These are phyloP conservation scores for Pachymerium ferrugineum DNA, from an alignment of 2,888 invertebrate species.

Conservation along the genomic window DNA sequence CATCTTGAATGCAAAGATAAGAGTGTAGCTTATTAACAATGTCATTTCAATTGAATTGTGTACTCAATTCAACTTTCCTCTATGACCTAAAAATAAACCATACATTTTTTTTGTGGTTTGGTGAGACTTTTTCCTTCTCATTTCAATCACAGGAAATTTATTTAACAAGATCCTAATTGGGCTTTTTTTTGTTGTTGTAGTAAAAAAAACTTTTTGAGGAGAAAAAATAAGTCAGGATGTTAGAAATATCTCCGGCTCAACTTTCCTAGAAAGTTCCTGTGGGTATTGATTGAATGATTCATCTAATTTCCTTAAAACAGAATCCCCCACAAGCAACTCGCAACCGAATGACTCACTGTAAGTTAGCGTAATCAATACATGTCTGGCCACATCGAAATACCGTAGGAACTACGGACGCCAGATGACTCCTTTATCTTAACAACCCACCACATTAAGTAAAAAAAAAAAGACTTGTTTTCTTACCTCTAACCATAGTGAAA, in stretches of 20 bases:
- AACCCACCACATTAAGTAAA: no score
- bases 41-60: no score
- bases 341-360: background rate
- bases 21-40: background rate
- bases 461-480: background rate
- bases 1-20: background rate
- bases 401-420: no score
- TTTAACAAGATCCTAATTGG: no score
- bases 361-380: background rate
- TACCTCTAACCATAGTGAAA: constrained; percentile 6
- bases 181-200: no score
- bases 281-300: background rate
- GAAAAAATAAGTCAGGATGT: background rate
- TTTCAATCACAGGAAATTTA: no score
- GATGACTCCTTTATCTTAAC: no score
- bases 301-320: background rate
- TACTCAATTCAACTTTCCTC: background rate
- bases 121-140: no score
- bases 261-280: background rate
- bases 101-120: background rate
- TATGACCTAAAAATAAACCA: background rate
- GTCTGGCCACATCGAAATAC: no score
- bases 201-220: no score
- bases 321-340: background rate
- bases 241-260: background rate